phyloP scores from a whole-genome alignment of 1,140 invertebrate species.

The Diuraphis noxia region DNA sequence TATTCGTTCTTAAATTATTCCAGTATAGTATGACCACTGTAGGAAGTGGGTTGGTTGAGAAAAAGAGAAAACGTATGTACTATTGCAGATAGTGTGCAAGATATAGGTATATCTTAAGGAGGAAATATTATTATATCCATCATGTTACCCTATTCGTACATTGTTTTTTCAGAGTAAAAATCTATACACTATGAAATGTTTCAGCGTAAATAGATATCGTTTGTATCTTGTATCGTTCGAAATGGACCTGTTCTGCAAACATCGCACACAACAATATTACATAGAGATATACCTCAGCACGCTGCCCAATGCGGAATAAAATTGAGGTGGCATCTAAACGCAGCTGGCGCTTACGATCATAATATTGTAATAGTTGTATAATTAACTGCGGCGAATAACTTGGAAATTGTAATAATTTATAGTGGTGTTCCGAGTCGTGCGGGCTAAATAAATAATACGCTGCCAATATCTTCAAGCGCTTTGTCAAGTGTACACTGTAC shows the following conservation, averaged over 20 bases:
- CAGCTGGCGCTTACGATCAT: background rate
- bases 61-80: background rate
- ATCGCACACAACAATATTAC: background rate
- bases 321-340: background rate
- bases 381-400: background rate
- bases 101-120: background rate
- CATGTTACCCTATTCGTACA: background rate
- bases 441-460: background rate
- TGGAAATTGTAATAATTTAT: constrained; percentile 11
- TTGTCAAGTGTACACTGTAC: background rate
- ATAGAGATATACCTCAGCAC: background rate
- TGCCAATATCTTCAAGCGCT: constrained; percentile 1
- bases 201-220: no score
- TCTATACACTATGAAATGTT: background rate
- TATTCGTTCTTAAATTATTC: no score
- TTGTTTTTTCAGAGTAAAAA: background rate
- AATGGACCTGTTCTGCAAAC: background rate
- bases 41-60: no score
- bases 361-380: constrained; percentile 10
- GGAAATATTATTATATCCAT: background rate
- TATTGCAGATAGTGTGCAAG: background rate
- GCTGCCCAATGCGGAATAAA: background rate
- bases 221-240: background rate
- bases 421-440: background rate
- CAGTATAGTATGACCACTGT: no score